A percentile compares a stretch with the other conserved stretches of the same genome.
phyloP scores from a whole-genome alignment of 1,140 invertebrate species.

The Drosophila seguyi region DNA sequence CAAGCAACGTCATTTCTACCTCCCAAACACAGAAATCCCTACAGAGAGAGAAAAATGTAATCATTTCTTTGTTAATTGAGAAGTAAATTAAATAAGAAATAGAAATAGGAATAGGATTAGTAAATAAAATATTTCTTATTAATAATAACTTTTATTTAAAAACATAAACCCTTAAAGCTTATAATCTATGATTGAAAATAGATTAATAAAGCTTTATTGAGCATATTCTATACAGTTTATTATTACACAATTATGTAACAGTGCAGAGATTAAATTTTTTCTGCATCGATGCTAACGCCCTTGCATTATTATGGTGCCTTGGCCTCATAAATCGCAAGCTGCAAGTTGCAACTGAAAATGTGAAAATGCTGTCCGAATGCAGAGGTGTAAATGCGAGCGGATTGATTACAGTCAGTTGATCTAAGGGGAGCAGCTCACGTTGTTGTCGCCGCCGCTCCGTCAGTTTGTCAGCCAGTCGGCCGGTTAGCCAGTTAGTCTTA shows the following conservation, averaged over 20 bases:
- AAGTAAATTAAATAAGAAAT: no score
- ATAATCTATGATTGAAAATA: no score
- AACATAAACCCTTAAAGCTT: no score
- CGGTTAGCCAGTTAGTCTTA: conserved; percentile 13
- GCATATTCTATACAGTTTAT: background rate
- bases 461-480: conserved; percentile 8
- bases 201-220: background rate
- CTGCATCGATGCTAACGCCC: conserved; percentile 77
- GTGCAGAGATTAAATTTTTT: conserved; percentile 52
- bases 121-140: no score
- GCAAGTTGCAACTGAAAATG: conserved; percentile 14
- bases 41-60: background rate
- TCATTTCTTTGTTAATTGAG: no score
- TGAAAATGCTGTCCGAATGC: conserved; percentile 25
- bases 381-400: conserved; percentile 71
- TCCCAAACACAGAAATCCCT: conserved; percentile 49
- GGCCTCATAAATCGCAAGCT: conserved; percentile 68
- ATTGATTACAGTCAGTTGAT: conserved; percentile 74
- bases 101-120: no score
- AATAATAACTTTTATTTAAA: no score
- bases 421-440: conserved; percentile 43
- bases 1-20: conserved; percentile 46
- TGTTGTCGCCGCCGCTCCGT: background rate
- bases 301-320: conserved; percentile 68
- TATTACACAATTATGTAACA: background rate